Percentiles rank a stretch among this genome's conserved stretches.
Conservation (phyloP, 2,113 vertebrate genomes). For the Forbesichthys agassizii region DNA sequence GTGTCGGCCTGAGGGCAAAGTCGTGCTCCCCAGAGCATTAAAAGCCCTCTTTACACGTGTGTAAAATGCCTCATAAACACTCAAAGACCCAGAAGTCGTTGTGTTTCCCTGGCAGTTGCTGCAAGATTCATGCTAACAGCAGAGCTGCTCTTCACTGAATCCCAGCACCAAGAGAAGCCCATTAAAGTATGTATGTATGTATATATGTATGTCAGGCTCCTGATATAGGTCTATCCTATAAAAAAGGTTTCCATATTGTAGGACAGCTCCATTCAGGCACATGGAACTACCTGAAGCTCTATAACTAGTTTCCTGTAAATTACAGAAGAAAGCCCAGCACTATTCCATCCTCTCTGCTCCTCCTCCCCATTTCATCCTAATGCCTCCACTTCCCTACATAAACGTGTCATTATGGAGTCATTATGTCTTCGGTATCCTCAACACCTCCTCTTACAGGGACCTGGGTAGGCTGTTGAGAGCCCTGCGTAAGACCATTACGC, state of each 20-base stretch:
- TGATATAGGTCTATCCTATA: constrained; percentile 35
- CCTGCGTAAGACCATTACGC: constrained; percentile 75
- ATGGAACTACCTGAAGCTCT: constrained; percentile 39
- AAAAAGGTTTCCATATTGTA: constrained; percentile 11
- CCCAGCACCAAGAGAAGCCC: constrained; percentile 45
- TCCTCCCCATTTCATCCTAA: constrained; percentile 59
- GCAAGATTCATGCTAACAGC: constrained; percentile 31
- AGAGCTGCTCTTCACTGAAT: constrained; percentile 52
- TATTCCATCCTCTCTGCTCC: constrained; percentile 52
- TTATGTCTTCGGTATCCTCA: constrained; percentile 59
- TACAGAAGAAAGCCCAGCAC: constrained; percentile 26
- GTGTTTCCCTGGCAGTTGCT: constrained; percentile 38
- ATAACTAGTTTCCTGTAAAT: constrained; percentile 43
- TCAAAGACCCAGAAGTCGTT: constrained; percentile 52
- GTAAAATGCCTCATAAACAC: constrained; percentile 68
- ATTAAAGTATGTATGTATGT: constrained; percentile 35
- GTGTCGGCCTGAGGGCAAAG: constrained; percentile 22
- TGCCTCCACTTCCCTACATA: constrained; percentile 64
- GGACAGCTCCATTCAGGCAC: constrained; percentile 42
- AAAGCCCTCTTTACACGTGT: constrained; percentile 48
- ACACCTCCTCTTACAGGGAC: constrained; percentile 63
- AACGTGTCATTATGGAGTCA: constrained; percentile 69
- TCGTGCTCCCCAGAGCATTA: constrained; percentile 43
- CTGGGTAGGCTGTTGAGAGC: constrained; percentile 64
- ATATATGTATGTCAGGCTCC: too few species aligned